Evolutionary conservation across 2,797 vertebrate genomes (phyloP), one percentile per base, ranked within the genome.

Genomic region (Gymnothorax javanicus): DNA sequence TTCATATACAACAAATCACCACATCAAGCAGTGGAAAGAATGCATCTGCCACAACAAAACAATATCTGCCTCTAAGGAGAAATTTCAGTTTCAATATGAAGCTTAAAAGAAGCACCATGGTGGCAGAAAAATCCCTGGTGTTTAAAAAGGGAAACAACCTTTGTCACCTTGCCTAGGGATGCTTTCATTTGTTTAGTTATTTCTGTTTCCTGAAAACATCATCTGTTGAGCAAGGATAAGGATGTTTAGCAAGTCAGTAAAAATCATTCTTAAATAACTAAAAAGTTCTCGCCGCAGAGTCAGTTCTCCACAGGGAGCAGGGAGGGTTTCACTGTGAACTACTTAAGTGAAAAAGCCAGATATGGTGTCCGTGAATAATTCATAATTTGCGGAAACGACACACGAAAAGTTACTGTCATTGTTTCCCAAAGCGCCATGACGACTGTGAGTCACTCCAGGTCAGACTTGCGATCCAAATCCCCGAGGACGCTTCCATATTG

Each of bases 401-500:
- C 82, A 84, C 60, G 2, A 43, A 82, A 25, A 25, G 50, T 60
- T 60, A 33, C 82, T 84, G 57, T 62, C 57, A 43, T 84, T 84
- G 27, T 59, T 84, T 62, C 73, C 57, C 27, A 9, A 84, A 43
- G 25, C 25, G 23, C 13, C 57, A 43, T 84, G 1, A 58, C 6
- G 20, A 43, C 62, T 17, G 33, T 77, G 73, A 52, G 73, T 77
- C 73, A 77, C 33, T 77, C 33, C 73, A 77, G 17, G 73, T 43
- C 43, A 43, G 43, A 77, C 43, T 6, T 43, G 11, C 27, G 15
- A n/a, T 43, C 82, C 33, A 13, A 27, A 59, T 20, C 25, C 57
- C 54, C 23, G 9, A 83, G 54, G 57, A 27, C 8, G 5, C 57
- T 9, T 43, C 81, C 81, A 59, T n/a, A 25, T 54, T 83, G 25